phyloP scores from a whole-genome alignment of 2,113 vertebrate species.

The human (Homo sapiens) region DNA sequence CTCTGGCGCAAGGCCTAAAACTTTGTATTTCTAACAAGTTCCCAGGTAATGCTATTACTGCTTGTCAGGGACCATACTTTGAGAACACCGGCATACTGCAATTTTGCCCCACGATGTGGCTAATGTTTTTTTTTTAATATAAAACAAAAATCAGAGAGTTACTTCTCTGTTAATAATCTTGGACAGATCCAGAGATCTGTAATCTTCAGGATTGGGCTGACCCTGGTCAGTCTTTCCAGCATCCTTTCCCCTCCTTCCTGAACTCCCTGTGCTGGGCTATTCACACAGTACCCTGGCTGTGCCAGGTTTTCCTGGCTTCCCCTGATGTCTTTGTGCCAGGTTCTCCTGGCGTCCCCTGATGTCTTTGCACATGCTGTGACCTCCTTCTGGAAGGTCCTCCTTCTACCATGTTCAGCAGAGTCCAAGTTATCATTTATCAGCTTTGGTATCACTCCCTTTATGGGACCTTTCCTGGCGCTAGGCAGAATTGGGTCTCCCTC shows the following conservation, averaged over 20 bases:
- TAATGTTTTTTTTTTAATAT: neutral
- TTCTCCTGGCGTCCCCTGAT: neutral
- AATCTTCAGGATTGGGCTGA: neutral
- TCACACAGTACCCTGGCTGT: too few species aligned
- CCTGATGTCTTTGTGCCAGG: too few species aligned
- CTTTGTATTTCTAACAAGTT: neutral
- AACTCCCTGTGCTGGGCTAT: neutral
- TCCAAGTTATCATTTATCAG: neutral
- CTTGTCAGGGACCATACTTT: neutral
- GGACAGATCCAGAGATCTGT: neutral
- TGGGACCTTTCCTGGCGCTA: neutral
- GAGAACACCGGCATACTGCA: neutral
- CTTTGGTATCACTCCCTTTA: neutral
- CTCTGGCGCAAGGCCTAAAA: neutral
- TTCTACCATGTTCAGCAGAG: neutral
- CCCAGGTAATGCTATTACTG: neutral
- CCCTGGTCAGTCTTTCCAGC: neutral
- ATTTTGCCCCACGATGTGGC: neutral
- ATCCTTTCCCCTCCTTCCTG: neutral
- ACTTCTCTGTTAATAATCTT: neutral
- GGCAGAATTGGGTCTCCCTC: neutral
- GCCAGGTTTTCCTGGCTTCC: neutral
- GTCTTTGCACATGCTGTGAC: neutral
- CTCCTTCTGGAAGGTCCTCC: neutral
- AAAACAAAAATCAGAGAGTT: neutral